Evolutionary conservation across 2,113 vertebrate genomes (phyloP), one percentile per base, ranked within the genome.

Genomic region (Micromys minutus): DNA sequence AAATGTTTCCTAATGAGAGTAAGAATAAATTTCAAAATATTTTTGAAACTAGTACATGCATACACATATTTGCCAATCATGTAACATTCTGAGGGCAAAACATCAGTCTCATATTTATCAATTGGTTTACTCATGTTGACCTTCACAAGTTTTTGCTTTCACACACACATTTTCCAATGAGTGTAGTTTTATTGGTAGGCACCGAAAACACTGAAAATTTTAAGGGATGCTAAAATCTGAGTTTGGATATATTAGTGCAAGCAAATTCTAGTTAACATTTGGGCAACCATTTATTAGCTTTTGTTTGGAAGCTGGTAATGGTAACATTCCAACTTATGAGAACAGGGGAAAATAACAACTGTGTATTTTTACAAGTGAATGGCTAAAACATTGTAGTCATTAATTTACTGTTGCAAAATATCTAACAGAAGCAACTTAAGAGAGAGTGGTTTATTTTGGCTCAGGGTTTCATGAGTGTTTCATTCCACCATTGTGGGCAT

Each of bases 1-100:
- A 79, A 87, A 59, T 39, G 55, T 31, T 80, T 87, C 47, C n/a
- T 83, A 59, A 12, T 57, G 79, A 96, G 92, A 77, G 59, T 85
- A 81, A 67, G 17, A 59, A 22, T 42, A 47, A 39, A 61, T 24
- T 74, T 65, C 10, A 71, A 87, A 69, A 69, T 69, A 11, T 50
- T 77, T n/a, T 72, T 77, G 55, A 42, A 75, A 77, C 61, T 21
- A 29, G 21, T 50, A 45, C 24, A 79, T 63, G 55, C 36, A 71
- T 50, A 24, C 36, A 76, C 42, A 24, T 74, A 59, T 26, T 6
- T 75, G 9, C 63, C 59, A 87, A 67, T 12, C 26, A 9, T 39
- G 55, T 81, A 36, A 42, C n/a, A 3, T 3, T 81, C 22, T 59
- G 13, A 57, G 79, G 55, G 31, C 3, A 59, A 10, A 81, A 29